Percentiles rank a stretch among this genome's conserved stretches.
Evolutionary conservation across 2,797 vertebrate species (phyloP).

Genomic region (Tenualosa thibaudeaui): DNA sequence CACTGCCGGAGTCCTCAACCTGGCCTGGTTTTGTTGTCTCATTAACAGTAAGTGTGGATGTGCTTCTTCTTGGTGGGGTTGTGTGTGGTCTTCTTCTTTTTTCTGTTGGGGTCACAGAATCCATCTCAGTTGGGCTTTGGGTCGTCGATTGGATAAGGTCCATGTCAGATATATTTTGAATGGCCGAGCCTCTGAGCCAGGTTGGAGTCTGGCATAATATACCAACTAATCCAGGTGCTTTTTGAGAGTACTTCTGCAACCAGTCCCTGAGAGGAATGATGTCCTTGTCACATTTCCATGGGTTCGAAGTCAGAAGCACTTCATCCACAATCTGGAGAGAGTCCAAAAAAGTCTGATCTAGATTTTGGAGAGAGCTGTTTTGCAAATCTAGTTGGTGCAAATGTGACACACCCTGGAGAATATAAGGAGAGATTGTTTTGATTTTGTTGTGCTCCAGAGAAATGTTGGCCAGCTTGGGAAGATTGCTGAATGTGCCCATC

Average conservation of each 20-base stretch:
- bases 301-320: constrained; percentile 83
- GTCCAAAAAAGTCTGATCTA: constrained; percentile 77
- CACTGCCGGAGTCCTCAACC: constrained; percentile 45
- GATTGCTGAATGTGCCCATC: constrained; percentile 71
- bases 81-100: constrained; percentile 55
- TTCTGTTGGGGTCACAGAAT: constrained; percentile 46
- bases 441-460: constrained; percentile 89
- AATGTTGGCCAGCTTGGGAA: constrained; percentile 82
- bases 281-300: constrained; percentile 86
- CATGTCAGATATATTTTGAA: constrained; percentile 63
- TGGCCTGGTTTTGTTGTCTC: constrained; percentile 54
- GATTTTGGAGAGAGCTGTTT: constrained; percentile 81
- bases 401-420: constrained; percentile 71
- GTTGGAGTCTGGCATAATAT: constrained; percentile 76
- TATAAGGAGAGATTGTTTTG: constrained; percentile 66
- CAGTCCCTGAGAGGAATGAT: constrained; percentile 83
- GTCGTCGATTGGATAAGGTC: constrained; percentile 44
- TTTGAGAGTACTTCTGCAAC: constrained; percentile 73
- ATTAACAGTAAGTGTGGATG: constrained; percentile 56
- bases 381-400: constrained; percentile 80
- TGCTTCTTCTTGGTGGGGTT: constrained; percentile 51
- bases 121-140: constrained; percentile 41
- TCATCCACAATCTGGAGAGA: constrained; percentile 69
- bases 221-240: constrained; percentile 71
- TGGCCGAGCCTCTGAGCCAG: constrained; percentile 60